Evolutionary conservation across 2,113 vertebrate genomes (phyloP).

Genomic region (Chaetops frenatus): DNA sequence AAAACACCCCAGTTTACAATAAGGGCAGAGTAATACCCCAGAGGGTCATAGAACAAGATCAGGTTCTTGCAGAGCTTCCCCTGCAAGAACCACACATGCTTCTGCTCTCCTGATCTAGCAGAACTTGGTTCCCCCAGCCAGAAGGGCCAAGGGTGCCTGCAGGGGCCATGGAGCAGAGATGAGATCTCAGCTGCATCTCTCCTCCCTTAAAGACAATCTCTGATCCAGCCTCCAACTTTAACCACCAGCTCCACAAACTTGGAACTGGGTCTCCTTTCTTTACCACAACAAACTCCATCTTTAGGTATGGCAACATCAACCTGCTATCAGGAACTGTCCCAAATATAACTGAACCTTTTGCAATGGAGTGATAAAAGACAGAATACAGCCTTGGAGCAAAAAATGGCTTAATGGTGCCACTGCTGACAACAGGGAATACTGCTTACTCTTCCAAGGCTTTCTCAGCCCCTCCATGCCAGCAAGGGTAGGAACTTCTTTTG

Average conservation of each 20-base stretch:
- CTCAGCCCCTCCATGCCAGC: background rate
- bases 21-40: background rate
- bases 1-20: background rate
- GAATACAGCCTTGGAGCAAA: background rate
- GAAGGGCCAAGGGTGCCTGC: background rate
- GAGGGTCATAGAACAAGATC: background rate
- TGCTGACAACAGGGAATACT: background rate
- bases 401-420: background rate
- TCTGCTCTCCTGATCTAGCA: background rate
- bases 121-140: background rate
- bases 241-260: background rate
- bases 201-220: background rate
- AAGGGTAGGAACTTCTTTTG: background rate
- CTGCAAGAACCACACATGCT: background rate
- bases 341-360: background rate
- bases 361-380: background rate
- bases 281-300: background rate
- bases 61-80: background rate
- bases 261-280: background rate
- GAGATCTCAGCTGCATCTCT: background rate
- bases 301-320: background rate
- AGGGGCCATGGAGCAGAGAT: accelerated
- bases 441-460: background rate
- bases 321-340: background rate
- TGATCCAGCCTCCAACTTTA: background rate